phyloP scores from a whole-genome alignment of 2,797 vertebrate species.

The Paedocypris micromegethes region DNA sequence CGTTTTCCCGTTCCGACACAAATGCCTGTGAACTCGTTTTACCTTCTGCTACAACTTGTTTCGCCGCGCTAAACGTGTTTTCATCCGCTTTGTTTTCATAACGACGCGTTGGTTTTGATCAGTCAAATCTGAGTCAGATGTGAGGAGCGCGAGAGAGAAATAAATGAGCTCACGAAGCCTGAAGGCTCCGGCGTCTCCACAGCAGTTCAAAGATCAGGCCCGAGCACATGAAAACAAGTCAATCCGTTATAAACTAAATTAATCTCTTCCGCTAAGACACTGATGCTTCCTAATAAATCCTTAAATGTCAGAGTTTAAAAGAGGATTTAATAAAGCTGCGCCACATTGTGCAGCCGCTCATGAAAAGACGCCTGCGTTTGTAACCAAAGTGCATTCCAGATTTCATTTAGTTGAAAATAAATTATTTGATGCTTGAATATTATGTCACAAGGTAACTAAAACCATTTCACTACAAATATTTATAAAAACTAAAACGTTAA shows the following conservation, averaged over 20 bases:
- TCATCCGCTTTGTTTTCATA: constrained; percentile 62
- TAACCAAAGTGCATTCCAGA: too few relatives aligned
- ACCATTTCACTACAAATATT: too few relatives aligned
- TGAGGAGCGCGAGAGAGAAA: constrained; percentile 33
- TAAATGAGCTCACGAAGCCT: constrained; percentile 68
- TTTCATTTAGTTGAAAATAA: too few relatives aligned
- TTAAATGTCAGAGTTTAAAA: constrained; percentile 35
- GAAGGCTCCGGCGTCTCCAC: constrained; percentile 58
- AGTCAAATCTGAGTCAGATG: constrained; percentile 68
- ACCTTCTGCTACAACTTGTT: constrained; percentile 53
- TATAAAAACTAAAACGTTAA: too few relatives aligned
- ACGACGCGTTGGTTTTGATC: constrained; percentile 64
- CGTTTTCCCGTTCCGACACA: constrained; percentile 7
- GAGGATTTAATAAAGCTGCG: constrained; percentile 15
- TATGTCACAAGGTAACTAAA: too few relatives aligned
- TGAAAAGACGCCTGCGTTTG: neutral
- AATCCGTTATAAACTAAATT: constrained; percentile 64
- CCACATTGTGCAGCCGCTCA: constrained; percentile 2
- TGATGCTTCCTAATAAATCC: constrained; percentile 36
- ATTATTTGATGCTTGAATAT: too few relatives aligned
- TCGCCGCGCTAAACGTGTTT: constrained; percentile 60
- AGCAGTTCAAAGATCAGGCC: constrained; percentile 68
- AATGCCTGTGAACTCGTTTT: constrained; percentile 45
- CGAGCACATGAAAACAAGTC: constrained; percentile 68
- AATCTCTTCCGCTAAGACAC: constrained; percentile 67